Base-by-base conservation (phyloP, 2,888 invertebrate genomes). In the Drosophila mulleri region DNA sequence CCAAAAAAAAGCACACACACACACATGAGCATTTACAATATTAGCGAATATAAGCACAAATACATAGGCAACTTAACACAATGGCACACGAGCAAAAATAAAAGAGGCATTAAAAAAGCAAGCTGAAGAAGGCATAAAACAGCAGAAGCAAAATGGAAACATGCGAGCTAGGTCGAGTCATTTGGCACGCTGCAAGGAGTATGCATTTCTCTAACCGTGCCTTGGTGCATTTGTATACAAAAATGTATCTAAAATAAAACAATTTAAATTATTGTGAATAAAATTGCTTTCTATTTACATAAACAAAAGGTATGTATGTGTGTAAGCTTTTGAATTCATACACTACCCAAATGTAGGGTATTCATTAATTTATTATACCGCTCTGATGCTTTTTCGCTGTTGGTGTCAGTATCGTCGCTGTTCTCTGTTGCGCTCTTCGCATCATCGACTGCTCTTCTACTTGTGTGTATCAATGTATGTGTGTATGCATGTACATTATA, bases 101-200 rank as follows among this genome's bases (percentile, higher is more conserved):
- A 83, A 83, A 71, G 78, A 59, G 63, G 78, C 78, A 72, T 67
- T 69, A 65, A 82, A 80, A 82, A 75, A 45, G n/a, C 56, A 62
- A 48, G 56, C 65, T 57, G 45, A 64, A 62, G 47, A 56, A 67
- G 62, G 56, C 56, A 70, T 52, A 42, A 62, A 41, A 45, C 53
- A 57, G 58, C 37, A 48, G 61, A 37, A 54, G 18, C 41, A 53
- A 67, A 45, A 37, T 69, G 23, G 18, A 48, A 63, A 47, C 32
- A 14, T 67, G 16, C 45, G 41, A 41, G 35, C 26, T 44, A 23
- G 50, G 75, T 42, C 45, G 69, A 42, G 7, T 0, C 11, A 6
- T 29, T 68, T 41, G 11, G 52, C 39, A 52, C 75, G 11, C 75
- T 73, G 45, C 53, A 63, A 23, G 8, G 16, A 9, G 16, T 35